These are phyloP conservation scores for Eleutherodactylus coqui DNA, from an alignment of 2,797 vertebrate genomes.

Conservation along the genomic window DNA sequence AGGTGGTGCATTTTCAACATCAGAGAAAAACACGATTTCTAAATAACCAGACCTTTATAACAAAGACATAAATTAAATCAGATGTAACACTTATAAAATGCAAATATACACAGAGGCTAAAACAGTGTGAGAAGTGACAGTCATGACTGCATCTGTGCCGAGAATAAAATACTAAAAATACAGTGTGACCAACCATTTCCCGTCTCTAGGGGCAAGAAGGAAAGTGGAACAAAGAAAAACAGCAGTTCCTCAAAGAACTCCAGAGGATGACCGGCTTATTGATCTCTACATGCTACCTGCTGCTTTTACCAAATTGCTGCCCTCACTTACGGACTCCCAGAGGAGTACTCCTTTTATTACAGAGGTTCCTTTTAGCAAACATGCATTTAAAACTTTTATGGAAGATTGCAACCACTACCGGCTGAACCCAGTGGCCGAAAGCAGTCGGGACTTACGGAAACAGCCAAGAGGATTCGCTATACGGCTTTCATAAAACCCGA, in stretches of 20 bases:
- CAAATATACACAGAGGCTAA: slow-evolving; percentile 11
- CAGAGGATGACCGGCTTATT: background rate
- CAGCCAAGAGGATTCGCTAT: no score
- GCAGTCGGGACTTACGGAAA: no score
- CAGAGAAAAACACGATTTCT: background rate
- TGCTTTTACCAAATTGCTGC: background rate
- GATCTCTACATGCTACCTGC: background rate
- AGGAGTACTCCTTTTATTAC: background rate
- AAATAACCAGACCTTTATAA: slow-evolving; percentile 12
- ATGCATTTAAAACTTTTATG: background rate
- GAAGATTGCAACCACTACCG: background rate
- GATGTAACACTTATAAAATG: slow-evolving; percentile 19
- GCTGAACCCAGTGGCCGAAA: no score
- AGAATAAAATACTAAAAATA: slow-evolving; percentile 22
- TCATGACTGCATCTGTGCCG: slow-evolving; percentile 6
- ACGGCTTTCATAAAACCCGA: no score
- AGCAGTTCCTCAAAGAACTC: background rate
- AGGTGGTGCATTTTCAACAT: background rate
- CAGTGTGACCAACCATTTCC: background rate
- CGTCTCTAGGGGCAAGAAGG: background rate
- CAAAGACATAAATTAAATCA: background rate
- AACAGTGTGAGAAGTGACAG: slow-evolving; percentile 16
- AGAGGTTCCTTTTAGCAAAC: background rate
- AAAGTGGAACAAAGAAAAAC: slow-evolving; percentile 11
- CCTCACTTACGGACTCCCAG: background rate